phyloP scores from a whole-genome alignment of 2,113 vertebrate species.

The Pachycephala philippinensis region DNA sequence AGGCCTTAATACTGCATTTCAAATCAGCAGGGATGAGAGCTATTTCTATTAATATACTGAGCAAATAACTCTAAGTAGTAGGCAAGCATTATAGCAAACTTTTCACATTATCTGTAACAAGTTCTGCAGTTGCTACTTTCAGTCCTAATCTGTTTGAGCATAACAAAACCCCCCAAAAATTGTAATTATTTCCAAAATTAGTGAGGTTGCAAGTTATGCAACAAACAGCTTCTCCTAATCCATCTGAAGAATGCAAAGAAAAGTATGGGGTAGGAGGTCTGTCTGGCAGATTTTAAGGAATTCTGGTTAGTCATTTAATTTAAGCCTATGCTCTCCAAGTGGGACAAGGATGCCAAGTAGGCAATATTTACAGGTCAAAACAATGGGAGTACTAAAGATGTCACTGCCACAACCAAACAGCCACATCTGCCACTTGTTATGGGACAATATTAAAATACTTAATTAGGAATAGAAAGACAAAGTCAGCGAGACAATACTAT shows the following conservation, averaged over 20 bases:
- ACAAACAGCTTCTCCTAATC: background rate
- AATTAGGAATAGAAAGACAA: background rate
- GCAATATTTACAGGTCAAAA: slow-evolving; percentile 35
- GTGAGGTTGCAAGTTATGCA: background rate
- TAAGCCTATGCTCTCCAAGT: slow-evolving; percentile 16
- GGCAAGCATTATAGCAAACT: background rate
- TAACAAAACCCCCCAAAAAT: background rate
- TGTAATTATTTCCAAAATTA: background rate
- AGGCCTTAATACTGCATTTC: background rate
- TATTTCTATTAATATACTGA: background rate
- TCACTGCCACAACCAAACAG: background rate
- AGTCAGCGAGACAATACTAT: background rate
- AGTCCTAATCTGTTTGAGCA: background rate
- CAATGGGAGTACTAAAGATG: slow-evolving; percentile 41
- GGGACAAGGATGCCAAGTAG: background rate
- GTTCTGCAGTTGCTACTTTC: background rate
- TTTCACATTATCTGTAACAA: background rate
- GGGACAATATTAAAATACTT: background rate
- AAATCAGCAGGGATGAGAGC: background rate
- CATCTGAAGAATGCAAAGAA: background rate
- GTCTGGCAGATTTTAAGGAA: background rate
- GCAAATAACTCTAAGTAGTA: background rate
- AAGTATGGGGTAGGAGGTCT: background rate
- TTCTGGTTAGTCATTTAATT: slow-evolving; percentile 36
- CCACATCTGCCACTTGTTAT: background rate